Percentiles rank a stretch among this genome's conserved stretches.
Conservation (phyloP, 1,140 invertebrate species). For the Pararge aegeria region DNA sequence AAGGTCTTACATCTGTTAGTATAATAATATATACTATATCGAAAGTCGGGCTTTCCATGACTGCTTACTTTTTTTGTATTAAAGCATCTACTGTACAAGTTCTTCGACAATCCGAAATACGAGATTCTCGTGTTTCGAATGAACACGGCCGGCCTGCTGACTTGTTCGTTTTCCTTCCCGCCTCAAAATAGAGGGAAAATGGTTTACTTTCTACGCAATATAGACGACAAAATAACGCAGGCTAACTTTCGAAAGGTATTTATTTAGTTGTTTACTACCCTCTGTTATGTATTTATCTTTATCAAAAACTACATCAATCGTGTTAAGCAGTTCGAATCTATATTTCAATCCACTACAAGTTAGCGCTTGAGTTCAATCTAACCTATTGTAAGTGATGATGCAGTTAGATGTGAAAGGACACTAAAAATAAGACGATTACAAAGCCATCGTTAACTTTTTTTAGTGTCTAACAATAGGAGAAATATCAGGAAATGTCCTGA, state of each 20-base stretch:
- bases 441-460: conserved; percentile 3
- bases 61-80: conserved; percentile 4
- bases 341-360: too few relatives aligned
- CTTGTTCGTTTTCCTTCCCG: conserved; percentile 54
- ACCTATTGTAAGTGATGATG: too few relatives aligned
- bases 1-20: too few relatives aligned
- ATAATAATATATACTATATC: too few relatives aligned
- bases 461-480: conserved; percentile 87
- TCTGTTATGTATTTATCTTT: too few relatives aligned
- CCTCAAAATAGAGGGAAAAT: conserved; percentile 63
- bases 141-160: conserved; percentile 58
- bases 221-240: conserved; percentile 52
- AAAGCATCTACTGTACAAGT: conserved; percentile 63
- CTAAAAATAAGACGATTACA: too few relatives aligned
- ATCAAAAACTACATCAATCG: too few relatives aligned
- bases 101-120: conserved; percentile 59
- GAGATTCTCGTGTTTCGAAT: conserved; percentile 65
- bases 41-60: too few relatives aligned
- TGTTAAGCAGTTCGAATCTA: too few relatives aligned
- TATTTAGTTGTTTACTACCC: too few relatives aligned
- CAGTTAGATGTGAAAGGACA: too few relatives aligned
- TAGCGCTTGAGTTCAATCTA: too few relatives aligned
- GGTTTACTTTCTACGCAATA: conserved; percentile 62
- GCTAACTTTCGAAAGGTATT: conserved; percentile 56
- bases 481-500: conserved; percentile 87